Base-by-base conservation (phyloP, 2,113 vertebrate species). In the Macquaria ambigua region DNA sequence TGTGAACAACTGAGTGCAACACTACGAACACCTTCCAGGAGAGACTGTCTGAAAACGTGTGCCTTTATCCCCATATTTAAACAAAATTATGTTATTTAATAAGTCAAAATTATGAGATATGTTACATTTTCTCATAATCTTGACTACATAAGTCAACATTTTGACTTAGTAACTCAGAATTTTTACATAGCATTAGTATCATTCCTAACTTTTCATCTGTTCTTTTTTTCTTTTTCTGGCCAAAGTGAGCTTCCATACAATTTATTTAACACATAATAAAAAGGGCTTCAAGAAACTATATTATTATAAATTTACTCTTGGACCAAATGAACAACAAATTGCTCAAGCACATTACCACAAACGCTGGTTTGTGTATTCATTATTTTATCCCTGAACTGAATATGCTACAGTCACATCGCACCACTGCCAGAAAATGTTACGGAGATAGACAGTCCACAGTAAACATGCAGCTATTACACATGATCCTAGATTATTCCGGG, bases 381-480 rank as follows among this genome's bases (percentile, higher is more conserved):
- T 63, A 61, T 84, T 74, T 53, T 34, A 53, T 37, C 62, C 50
- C 39, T 37, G 20, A 48, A 5, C 52, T 68, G 63, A 77, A 77
- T n/a, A 66, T 41, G 39, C 48, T 23, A 20, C 48, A 34, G 46
- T 66, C 6, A 46, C 52, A 23, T 50, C 6, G 2, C 11, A 20
- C 21, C 21, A 39, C 46, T 63, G 82, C 77, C 84, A 90, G 50
- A 72, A 16, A 71, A 5, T 14, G 67, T 80, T 58, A 63, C 1
- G 67, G 67, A 79, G 66, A 77, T 55, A 10, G 82, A 72, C 75
- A 64, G 71, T 67, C 39, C 23, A 37, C 61, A 64, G 67, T 88
- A 84, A 89, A 90, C 76, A 90, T 48, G 43, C 46, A 59, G 80
- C 77, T 63, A 72, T 83, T 77, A 79, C 70, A 67, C 50, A 62